phyloP scores from a whole-genome alignment of 2,113 vertebrate species.

The Arvicanthis niloticus region DNA sequence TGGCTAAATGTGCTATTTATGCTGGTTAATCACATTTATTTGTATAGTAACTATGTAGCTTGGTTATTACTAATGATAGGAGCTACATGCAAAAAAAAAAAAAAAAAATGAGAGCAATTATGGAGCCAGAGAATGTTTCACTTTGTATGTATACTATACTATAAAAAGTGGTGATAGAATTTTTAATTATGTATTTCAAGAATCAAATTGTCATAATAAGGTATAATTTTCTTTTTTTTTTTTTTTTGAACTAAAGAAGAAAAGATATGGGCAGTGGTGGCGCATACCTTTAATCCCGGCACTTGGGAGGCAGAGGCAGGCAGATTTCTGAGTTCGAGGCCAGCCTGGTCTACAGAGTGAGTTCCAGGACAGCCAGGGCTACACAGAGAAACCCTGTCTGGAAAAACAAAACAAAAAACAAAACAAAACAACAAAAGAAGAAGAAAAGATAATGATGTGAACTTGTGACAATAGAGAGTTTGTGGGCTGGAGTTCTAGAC shows the following conservation, averaged over 20 bases:
- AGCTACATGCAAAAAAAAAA: conserved; percentile 21
- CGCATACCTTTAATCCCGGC: too few species aligned
- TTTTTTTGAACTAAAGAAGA: not conserved
- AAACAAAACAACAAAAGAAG: too few species aligned
- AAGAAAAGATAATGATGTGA: conserved; percentile 5
- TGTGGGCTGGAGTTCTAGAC: not conserved
- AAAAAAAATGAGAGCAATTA: not conserved
- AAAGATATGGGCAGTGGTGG: not conserved
- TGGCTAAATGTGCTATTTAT: not conserved
- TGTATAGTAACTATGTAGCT: not conserved
- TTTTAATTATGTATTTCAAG: conserved; percentile 1
- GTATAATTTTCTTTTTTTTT: too few species aligned
- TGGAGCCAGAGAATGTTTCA: conserved; percentile 27
- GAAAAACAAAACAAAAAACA: too few species aligned
- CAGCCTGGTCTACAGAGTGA: too few species aligned
- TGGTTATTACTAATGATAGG: not conserved
- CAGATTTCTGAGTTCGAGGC: too few species aligned
- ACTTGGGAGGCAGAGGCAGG: too few species aligned
- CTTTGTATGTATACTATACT: conserved; percentile 28
- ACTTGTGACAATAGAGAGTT: not conserved
- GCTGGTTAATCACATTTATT: conserved; percentile 27
- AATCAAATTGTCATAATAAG: not conserved
- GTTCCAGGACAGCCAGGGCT: too few species aligned
- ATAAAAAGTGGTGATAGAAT: conserved; percentile 3
- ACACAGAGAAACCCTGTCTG: too few species aligned